Conservation (phyloP, 2,888 invertebrate species). For the Diarsia mendica region DNA sequence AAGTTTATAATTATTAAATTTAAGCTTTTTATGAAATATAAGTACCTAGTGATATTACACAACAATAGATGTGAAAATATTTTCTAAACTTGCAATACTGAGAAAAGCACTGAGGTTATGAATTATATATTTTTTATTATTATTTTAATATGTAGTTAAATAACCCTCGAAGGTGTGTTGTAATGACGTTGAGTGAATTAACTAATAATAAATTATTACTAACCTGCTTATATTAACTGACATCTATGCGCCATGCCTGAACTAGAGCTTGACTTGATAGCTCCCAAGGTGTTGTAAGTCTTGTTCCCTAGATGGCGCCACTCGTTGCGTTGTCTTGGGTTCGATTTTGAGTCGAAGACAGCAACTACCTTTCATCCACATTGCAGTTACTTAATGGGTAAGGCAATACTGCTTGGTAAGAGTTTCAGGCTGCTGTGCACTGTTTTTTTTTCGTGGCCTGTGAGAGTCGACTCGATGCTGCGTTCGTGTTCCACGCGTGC, state of each 20-base stretch:
- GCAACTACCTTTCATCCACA: too few species aligned
- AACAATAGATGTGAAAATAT: background rate
- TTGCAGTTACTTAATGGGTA: too few species aligned
- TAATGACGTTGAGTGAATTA: too few species aligned
- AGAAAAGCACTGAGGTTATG: background rate
- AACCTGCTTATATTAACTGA: background rate
- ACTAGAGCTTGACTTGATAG: constrained; percentile 1
- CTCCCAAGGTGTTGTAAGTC: background rate
- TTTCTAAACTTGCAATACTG: constrained; percentile 25
- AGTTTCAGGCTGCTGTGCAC: too few species aligned
- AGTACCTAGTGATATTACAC: too few species aligned
- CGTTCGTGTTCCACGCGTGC: too few species aligned
- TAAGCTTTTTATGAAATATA: too few species aligned
- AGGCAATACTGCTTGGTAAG: too few species aligned
- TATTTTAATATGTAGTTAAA: background rate
- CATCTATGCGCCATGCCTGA: background rate
- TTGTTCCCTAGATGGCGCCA: constrained; percentile 26
- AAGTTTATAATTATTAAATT: too few species aligned
- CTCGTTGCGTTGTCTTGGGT: background rate
- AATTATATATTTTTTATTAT: background rate
- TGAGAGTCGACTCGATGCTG: too few species aligned
- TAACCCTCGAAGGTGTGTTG: background rate
- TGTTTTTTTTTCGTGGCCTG: too few species aligned
- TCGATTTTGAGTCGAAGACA: too few species aligned
- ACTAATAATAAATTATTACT: background rate